A percentile compares a stretch with the other conserved stretches of the same genome.
These are phyloP conservation scores for Temnothorax nylanderi DNA, from an alignment of 1,140 invertebrate genomes.

Conservation along the genomic window DNA sequence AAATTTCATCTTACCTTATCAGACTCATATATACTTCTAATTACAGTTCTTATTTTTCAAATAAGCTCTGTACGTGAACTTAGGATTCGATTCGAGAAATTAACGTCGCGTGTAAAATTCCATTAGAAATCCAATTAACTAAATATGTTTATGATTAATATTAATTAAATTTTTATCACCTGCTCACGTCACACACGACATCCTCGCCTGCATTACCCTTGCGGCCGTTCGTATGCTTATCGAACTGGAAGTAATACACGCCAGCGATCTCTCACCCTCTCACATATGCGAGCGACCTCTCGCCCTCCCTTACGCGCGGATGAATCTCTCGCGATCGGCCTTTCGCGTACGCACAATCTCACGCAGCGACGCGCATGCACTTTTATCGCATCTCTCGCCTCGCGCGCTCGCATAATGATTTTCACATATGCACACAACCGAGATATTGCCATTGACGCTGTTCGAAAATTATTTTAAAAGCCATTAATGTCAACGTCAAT, in stretches of 20 bases:
- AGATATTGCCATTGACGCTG: background rate
- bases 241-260: conserved; percentile 34
- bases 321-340: conserved; percentile 21
- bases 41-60: background rate
- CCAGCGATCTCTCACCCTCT: conserved; percentile 19
- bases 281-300: background rate
- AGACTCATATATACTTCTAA: background rate
- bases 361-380: conserved; percentile 12
- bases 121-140: background rate
- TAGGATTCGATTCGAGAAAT: background rate
- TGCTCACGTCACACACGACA: background rate
- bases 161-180: conserved; percentile 21
- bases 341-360: conserved; percentile 36
- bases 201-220: background rate
- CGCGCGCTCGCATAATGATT: background rate
- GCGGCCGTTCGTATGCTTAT: conserved; percentile 14
- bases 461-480: conserved; percentile 36
- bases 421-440: background rate
- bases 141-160: background rate
- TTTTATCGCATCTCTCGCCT: conserved; percentile 21
- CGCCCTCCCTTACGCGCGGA: conserved; percentile 20
- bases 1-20: background rate
- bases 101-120: background rate
- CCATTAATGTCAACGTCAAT: background rate
- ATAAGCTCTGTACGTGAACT: background rate